Conservation (phyloP, 2,797 vertebrate species). For the Poeciliopsis infans region DNA sequence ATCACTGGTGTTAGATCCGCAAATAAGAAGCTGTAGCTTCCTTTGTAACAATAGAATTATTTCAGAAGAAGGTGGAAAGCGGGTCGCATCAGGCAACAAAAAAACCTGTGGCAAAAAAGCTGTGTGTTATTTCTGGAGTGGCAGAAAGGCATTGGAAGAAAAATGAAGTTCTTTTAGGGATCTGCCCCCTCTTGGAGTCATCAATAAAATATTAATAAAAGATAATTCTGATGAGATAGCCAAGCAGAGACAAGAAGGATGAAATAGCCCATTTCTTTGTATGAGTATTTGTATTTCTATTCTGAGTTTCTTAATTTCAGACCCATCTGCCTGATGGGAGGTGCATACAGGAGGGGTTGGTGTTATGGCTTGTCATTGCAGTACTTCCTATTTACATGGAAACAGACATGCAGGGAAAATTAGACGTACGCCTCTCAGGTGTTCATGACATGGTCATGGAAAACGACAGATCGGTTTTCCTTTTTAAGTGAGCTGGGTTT, state of each 20-base stretch:
- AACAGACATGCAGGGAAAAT: not conserved
- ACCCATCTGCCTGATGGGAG: slow-evolving; percentile 25
- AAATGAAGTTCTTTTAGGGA: slow-evolving; percentile 17
- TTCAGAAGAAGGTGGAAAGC: slow-evolving; percentile 18
- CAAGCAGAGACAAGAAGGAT: slow-evolving; percentile 50
- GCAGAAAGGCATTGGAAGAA: slow-evolving; percentile 25
- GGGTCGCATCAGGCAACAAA: slow-evolving; percentile 4
- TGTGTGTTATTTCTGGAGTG: slow-evolving; percentile 42
- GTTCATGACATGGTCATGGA: not conserved
- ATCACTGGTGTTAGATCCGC: not conserved
- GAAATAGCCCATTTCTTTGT: slow-evolving; percentile 46
- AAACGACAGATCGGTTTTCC: not conserved
- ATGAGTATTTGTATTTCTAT: slow-evolving; percentile 9
- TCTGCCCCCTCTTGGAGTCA: slow-evolving; percentile 22
- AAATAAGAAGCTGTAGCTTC: not conserved
- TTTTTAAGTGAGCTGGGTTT: not conserved
- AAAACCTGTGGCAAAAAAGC: slow-evolving; percentile 18
- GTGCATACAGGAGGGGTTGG: not conserved
- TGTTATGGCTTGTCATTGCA: slow-evolving; percentile 5
- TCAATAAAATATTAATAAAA: slow-evolving; percentile 71
- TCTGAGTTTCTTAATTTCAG: not conserved
- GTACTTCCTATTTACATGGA: slow-evolving; percentile 3
- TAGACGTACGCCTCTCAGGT: not conserved
- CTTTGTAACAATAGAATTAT: not conserved
- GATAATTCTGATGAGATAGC: slow-evolving; percentile 28